These are phyloP conservation scores for Archocentrus centrarchus DNA, from an alignment of 2,113 vertebrate genomes.

Conservation along the genomic window DNA sequence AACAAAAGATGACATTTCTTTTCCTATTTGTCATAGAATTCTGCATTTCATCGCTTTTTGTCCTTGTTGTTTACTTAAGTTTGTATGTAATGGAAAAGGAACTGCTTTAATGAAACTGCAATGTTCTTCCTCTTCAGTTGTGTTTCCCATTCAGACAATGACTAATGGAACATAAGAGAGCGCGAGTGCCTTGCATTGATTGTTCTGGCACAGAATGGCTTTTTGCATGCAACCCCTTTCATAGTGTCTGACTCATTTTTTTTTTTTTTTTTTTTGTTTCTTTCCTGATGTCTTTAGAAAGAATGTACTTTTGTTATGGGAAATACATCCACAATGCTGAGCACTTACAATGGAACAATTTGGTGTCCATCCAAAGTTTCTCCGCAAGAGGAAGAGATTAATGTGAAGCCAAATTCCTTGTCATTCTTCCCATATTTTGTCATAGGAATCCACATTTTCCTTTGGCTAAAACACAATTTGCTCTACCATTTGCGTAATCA, in stretches of 20 bases:
- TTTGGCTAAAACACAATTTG: conserved; percentile 35
- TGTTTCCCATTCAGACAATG: conserved; percentile 44
- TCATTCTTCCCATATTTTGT: conserved; percentile 67
- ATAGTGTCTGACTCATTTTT: conserved; percentile 45
- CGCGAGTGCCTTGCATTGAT: conserved; percentile 30
- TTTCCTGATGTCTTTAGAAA: conserved; percentile 48
- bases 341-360: conserved; percentile 56
- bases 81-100: conserved; percentile 45
- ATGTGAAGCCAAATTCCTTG: conserved; percentile 53
- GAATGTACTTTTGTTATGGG: conserved; percentile 48
- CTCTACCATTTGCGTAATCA: conserved; percentile 64
- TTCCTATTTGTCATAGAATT: not conserved
- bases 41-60: conserved; percentile 3
- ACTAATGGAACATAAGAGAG: conserved; percentile 57
- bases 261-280: conserved; percentile 40
- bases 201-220: conserved; percentile 30
- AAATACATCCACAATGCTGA: conserved; percentile 34
- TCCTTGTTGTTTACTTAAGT: conserved; percentile 25
- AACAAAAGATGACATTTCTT: not conserved
- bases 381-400: conserved; percentile 51
- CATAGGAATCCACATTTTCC: conserved; percentile 67
- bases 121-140: conserved; percentile 40
- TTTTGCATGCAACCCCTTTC: conserved; percentile 38
- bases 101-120: not conserved
- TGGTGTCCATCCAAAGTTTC: conserved; percentile 38